A percentile compares a stretch with the other conserved stretches of the same genome.
phyloP scores from a whole-genome alignment of 1,140 invertebrate species.

The Linepithema humile region DNA sequence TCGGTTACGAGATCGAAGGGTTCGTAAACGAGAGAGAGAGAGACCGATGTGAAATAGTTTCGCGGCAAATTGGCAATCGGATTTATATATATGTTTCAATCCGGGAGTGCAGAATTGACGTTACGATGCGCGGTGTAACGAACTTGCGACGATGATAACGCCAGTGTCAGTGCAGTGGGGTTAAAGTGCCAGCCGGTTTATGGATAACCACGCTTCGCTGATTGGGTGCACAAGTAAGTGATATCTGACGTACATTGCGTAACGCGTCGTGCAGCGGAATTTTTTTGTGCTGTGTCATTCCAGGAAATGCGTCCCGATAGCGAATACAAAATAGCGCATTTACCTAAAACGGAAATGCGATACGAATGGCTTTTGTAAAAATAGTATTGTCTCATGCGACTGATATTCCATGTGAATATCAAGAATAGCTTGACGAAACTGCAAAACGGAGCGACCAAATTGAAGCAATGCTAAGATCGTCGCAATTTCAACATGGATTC shows the following conservation, averaged over 20 bases:
- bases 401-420: background rate
- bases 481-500: background rate
- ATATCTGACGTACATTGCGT: conserved; percentile 8
- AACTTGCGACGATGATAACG: conserved; percentile 56
- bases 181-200: conserved; percentile 66
- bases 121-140: conserved; percentile 50
- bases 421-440: background rate
- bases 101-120: conserved; percentile 31
- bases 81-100: background rate
- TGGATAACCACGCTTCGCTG: conserved; percentile 52
- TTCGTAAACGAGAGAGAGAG: background rate
- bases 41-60: conserved; percentile 1
- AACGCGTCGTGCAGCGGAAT: conserved; percentile 14
- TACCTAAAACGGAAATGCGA: background rate
- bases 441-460: background rate
- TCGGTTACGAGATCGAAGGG: background rate
- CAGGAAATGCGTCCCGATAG: conserved; percentile 22
- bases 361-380: background rate
- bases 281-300: background rate
- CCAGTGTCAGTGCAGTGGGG: conserved; percentile 66
- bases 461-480: background rate
- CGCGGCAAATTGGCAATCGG: background rate
- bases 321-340: background rate
- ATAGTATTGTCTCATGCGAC: background rate
- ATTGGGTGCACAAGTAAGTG: conserved; percentile 55